Percentiles rank a stretch among this genome's conserved stretches.
Conservation (phyloP, 2,113 vertebrate species). For the Catharus minimus region DNA sequence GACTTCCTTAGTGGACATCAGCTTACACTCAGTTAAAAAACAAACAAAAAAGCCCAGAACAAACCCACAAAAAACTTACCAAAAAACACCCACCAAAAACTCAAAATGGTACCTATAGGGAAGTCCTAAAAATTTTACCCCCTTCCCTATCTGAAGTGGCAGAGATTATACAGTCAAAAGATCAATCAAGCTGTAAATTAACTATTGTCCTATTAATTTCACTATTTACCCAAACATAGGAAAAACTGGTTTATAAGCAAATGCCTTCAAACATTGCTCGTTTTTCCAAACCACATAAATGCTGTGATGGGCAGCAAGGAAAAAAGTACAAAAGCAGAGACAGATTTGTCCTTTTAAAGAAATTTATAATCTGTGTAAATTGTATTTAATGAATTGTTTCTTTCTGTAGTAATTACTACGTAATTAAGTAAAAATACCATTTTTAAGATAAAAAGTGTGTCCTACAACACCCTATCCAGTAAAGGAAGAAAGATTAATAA, state of each 20-base stretch:
- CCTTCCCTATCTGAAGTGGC: neutral
- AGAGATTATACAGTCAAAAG: neutral
- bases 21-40: neutral
- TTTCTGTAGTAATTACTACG: neutral
- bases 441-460: neutral
- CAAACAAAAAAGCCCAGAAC: neutral
- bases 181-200: neutral
- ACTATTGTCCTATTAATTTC: neutral
- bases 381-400: neutral
- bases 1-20: neutral
- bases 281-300: neutral
- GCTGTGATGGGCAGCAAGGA: neutral
- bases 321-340: neutral
- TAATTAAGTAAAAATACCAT: neutral
- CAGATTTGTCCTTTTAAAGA: neutral
- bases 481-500: neutral
- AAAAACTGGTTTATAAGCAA: neutral
- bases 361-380: neutral
- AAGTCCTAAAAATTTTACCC: neutral
- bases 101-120: fast-evolving
- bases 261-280: neutral
- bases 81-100: neutral
- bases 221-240: neutral
- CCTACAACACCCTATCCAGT: neutral
- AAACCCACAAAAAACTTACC: neutral